Evolutionary conservation across 92 coral and sea anemone species (phyloP).

Genomic region (Epizoanthus scotinus): DNA sequence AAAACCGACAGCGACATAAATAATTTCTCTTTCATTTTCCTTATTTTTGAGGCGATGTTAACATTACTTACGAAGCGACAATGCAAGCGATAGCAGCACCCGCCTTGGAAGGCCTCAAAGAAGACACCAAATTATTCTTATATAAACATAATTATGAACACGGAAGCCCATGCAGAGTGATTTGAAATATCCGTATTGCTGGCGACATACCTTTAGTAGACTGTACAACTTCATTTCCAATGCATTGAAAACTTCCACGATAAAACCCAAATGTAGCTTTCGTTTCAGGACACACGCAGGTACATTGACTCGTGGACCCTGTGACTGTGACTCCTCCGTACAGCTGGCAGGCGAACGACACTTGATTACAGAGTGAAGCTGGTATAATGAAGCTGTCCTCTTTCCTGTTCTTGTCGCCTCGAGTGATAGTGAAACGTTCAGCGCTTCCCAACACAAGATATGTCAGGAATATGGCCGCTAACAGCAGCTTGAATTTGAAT

Average conservation of each 20-base stretch:
- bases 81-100: too few species aligned
- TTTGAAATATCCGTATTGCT: too few species aligned
- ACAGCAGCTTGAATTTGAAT: too few species aligned
- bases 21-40: too few species aligned
- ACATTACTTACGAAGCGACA: too few species aligned
- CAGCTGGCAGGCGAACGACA: not conserved
- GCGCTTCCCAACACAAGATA: not conserved
- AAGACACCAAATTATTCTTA: too few species aligned
- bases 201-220: not conserved
- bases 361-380: not conserved
- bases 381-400: not conserved
- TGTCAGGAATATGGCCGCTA: too few species aligned
- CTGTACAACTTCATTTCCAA: not conserved
- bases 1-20: too few species aligned
- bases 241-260: not conserved
- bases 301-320: not conserved
- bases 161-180: too few species aligned
- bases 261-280: not conserved
- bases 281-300: not conserved
- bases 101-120: too few species aligned
- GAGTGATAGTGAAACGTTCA: not conserved
- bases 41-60: too few species aligned
- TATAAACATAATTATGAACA: too few species aligned
- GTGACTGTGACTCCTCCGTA: slow-evolving; percentile 1
- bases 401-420: not conserved